Evolutionary conservation across 2,113 vertebrate species (phyloP).

Genomic region (Microcebus griseorufus): DNA sequence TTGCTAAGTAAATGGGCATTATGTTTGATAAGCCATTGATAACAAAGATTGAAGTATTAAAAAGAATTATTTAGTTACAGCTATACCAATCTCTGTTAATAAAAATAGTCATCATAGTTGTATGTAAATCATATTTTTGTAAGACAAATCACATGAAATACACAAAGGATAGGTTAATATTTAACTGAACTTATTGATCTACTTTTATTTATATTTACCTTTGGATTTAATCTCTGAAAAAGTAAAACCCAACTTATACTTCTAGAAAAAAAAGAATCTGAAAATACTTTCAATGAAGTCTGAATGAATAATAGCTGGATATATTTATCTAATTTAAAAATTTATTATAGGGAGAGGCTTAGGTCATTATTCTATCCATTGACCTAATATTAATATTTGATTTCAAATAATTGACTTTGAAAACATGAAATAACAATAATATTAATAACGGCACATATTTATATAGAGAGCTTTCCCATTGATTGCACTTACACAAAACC

Average conservation of each 20-base stretch:
- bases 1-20: not conserved
- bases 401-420: conserved; percentile 47
- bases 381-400: not conserved
- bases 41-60: not conserved
- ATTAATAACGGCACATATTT: not conserved
- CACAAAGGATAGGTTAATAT: not conserved
- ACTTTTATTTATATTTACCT: not conserved
- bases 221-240: not conserved
- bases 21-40: not conserved
- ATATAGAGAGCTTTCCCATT: not conserved
- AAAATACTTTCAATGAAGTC: conserved; percentile 16
- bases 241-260: not conserved
- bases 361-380: conserved; percentile 33
- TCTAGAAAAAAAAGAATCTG: conserved; percentile 21
- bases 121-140: not conserved
- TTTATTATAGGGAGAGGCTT: conserved; percentile 35
- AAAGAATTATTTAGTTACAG: not conserved
- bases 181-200: not conserved
- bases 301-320: not conserved
- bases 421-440: not conserved
- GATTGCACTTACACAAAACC: not conserved
- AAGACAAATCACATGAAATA: conserved; percentile 25
- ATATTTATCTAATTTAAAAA: conserved; percentile 36
- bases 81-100: not conserved
- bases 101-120: not conserved